A percentile compares a stretch with the other conserved stretches of the same genome.
Conservation (phyloP, 2,113 vertebrate genomes). For the Paramisgurnus dabryanus region DNA sequence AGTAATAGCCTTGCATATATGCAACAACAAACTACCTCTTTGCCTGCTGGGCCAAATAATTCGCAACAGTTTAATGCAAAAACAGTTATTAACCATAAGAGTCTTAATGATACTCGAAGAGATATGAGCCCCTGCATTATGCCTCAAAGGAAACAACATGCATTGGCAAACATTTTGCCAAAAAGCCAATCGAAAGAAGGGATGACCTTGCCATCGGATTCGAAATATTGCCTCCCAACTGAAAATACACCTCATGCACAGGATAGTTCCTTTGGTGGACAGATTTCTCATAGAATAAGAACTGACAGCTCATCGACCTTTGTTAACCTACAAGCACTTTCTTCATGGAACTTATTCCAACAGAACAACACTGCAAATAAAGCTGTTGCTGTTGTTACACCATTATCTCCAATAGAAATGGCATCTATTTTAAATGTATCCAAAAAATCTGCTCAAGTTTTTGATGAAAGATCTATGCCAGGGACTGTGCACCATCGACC, state of each 20-base stretch:
- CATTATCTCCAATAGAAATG: constrained; percentile 23
- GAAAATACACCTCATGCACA: background rate
- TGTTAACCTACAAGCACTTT: background rate
- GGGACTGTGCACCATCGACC: background rate
- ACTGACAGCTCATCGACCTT: background rate
- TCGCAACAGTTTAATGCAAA: background rate
- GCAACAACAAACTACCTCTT: background rate
- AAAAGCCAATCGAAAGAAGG: background rate
- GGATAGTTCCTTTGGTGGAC: background rate
- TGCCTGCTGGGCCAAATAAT: background rate
- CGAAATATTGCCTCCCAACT: background rate
- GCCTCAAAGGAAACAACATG: background rate
- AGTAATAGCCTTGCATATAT: background rate
- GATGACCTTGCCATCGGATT: background rate
- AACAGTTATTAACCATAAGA: background rate
- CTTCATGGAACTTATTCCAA: constrained; percentile 4
- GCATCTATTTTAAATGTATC: background rate
- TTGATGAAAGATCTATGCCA: background rate
- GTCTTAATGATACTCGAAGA: background rate
- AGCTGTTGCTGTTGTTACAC: constrained; percentile 46
- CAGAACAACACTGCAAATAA: constrained; percentile 26
- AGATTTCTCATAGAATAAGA: background rate
- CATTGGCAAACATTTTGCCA: constrained; percentile 7
- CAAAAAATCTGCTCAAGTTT: background rate
- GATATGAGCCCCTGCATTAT: background rate